Evolutionary conservation across 2,888 invertebrate species (phyloP).

Genomic region (Lampropteryx suffumata): DNA sequence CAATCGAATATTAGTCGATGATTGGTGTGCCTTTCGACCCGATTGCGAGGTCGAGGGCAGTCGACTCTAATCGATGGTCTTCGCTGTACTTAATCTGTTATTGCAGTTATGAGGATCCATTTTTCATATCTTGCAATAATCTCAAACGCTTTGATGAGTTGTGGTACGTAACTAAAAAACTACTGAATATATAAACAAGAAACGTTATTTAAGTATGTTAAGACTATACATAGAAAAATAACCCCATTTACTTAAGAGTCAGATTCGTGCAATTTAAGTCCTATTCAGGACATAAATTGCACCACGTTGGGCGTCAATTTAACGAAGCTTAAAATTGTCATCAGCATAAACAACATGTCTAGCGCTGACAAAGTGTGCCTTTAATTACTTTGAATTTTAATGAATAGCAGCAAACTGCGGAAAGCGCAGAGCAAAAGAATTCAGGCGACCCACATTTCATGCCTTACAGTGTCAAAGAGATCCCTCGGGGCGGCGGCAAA

Average conservation of each 20-base stretch:
- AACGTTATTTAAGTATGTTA: too few species aligned
- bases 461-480: slow-evolving; percentile 26
- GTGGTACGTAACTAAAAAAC: too few species aligned
- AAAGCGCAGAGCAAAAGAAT: slow-evolving; percentile 24
- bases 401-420: slow-evolving; percentile 24
- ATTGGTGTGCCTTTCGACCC: slow-evolving; percentile 18
- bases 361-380: slow-evolving; percentile 18
- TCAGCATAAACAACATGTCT: slow-evolving; percentile 21
- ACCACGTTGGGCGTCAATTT: slow-evolving; percentile 29
- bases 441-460: slow-evolving; percentile 29
- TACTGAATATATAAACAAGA: too few species aligned
- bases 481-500: slow-evolving; percentile 18
- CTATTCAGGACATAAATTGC: slow-evolving; percentile 3
- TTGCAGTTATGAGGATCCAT: slow-evolving; percentile 12
- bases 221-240: too few species aligned
- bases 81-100: slow-evolving; percentile 8
- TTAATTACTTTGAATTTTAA: slow-evolving; percentile 29
- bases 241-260: neutral
- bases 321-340: slow-evolving; percentile 33
- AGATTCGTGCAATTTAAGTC: slow-evolving; percentile 3
- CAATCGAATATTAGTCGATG: slow-evolving; percentile 8
- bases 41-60: slow-evolving; percentile 25
- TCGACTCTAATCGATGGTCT: slow-evolving; percentile 28
- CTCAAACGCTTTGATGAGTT: neutral
- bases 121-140: neutral